Evolutionary conservation across 2,888 invertebrate species (phyloP).

Genomic region (Steinernema hermaphroditum): DNA sequence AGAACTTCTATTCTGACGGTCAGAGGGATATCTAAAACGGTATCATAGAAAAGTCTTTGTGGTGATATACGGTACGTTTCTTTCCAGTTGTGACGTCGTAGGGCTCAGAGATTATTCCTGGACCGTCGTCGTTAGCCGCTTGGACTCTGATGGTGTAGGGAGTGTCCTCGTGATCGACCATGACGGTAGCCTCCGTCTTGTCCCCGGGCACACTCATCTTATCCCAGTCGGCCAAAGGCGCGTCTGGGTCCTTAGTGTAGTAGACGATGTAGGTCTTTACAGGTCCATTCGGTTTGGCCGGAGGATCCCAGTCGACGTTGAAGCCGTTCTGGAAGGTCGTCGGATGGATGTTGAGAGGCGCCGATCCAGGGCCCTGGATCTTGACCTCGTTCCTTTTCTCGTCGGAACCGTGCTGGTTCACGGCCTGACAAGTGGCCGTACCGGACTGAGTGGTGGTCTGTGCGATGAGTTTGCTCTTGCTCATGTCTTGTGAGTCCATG

Average conservation of each 20-base stretch:
- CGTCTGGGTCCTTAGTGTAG: conserved; percentile 63
- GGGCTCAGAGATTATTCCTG: conserved; percentile 64
- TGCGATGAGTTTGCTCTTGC: conserved; percentile 55
- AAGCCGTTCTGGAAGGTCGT: conserved; percentile 62
- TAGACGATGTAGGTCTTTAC: conserved; percentile 61
- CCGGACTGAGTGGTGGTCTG: conserved; percentile 61
- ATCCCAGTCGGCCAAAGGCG: conserved; percentile 58
- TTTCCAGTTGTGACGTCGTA: conserved; percentile 64
- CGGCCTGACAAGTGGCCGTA: conserved; percentile 58
- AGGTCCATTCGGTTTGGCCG: conserved; percentile 59
- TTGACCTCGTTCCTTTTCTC: conserved; percentile 59
- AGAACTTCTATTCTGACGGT: conserved; percentile 57
- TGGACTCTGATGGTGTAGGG: conserved; percentile 57
- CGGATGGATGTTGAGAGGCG: conserved; percentile 54
- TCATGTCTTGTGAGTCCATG: conserved; percentile 53
- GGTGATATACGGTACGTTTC: conserved; percentile 51
- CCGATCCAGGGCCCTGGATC: conserved; percentile 61
- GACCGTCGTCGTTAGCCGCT: conserved; percentile 59
- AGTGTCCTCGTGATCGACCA: conserved; percentile 57
- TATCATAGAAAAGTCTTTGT: neutral
- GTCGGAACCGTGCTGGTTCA: conserved; percentile 57
- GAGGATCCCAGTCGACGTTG: conserved; percentile 61
- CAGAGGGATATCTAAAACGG: conserved; percentile 60
- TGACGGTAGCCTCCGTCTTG: conserved; percentile 33
- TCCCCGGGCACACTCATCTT: conserved; percentile 56